Evolutionary conservation across 1,140 invertebrate genomes (phyloP).

Genomic region (Sesamia nonagrioides): DNA sequence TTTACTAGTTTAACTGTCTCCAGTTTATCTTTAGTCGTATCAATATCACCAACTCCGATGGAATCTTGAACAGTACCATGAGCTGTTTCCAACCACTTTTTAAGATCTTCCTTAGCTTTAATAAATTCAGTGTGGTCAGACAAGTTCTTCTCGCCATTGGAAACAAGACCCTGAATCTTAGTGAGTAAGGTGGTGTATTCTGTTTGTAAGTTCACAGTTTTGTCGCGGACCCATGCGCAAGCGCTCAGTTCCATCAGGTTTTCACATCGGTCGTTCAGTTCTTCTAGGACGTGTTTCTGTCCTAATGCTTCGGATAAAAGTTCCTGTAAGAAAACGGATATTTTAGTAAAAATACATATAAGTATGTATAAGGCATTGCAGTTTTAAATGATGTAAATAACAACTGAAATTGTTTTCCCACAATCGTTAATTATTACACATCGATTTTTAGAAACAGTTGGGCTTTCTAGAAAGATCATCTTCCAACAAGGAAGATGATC

Average conservation of each 20-base stretch:
- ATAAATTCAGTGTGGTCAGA: conserved; percentile 96
- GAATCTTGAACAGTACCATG: conserved; percentile 94
- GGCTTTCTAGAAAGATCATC: no score
- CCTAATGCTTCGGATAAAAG: conserved; percentile 92
- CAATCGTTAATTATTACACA: no score
- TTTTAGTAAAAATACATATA: not conserved
- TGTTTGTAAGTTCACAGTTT: conserved; percentile 94
- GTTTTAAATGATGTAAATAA: no score
- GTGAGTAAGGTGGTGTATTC: conserved; percentile 93
- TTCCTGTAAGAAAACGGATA: conserved; percentile 78
- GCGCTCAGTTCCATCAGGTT: conserved; percentile 94
- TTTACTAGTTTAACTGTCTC: conserved; percentile 92
- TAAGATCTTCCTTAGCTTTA: conserved; percentile 94
- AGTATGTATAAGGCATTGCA: no score
- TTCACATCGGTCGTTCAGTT: conserved; percentile 95
- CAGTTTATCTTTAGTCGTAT: conserved; percentile 94
- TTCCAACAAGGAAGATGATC: no score
- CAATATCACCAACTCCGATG: conserved; percentile 93
- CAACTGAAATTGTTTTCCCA: no score
- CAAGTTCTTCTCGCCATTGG: conserved; percentile 95
- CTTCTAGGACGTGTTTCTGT: conserved; percentile 93
- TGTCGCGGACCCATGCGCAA: conserved; percentile 94
- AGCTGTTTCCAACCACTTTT: conserved; percentile 93
- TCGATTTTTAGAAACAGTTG: no score
- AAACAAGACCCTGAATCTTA: conserved; percentile 93